phyloP scores from a whole-genome alignment of 2,797 vertebrate genomes.

The Rhinella marina region DNA sequence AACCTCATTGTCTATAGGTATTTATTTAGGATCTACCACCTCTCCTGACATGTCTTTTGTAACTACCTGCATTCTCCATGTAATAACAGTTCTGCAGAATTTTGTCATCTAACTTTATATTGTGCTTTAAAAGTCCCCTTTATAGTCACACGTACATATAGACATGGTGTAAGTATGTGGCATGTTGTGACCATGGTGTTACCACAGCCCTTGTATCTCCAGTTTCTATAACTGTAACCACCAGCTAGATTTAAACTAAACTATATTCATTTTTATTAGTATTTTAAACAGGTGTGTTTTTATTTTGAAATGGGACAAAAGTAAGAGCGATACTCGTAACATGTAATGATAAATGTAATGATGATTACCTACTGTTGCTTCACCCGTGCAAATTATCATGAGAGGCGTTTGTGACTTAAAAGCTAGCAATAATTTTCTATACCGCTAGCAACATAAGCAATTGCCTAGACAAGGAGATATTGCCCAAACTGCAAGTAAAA shows the following conservation, averaged over 20 bases:
- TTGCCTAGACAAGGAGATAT: not conserved
- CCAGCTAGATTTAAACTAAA: not conserved
- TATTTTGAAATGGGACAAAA: not conserved
- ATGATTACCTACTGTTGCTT: not conserved
- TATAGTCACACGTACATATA: not conserved
- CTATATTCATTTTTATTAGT: not conserved
- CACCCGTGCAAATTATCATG: not conserved
- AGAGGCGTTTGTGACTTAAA: not conserved
- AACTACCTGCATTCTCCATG: no score
- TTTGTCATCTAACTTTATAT: no score
- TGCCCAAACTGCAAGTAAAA: not conserved
- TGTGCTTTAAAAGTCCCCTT: no score
- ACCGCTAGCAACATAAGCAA: not conserved
- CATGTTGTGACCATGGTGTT: not conserved
- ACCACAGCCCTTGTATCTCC: not conserved
- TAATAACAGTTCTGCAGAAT: no score
- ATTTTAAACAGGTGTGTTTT: not conserved
- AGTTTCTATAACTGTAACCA: not conserved
- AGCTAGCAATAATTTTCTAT: conserved; percentile 2
- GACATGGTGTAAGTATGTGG: not conserved
- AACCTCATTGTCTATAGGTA: not conserved
- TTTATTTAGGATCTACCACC: not conserved
- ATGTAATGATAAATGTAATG: not conserved
- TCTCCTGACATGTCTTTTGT: no score
- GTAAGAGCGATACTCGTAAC: not conserved